Base-by-base conservation (phyloP, 2,888 invertebrate species). In the Linnaemya tessellans region DNA sequence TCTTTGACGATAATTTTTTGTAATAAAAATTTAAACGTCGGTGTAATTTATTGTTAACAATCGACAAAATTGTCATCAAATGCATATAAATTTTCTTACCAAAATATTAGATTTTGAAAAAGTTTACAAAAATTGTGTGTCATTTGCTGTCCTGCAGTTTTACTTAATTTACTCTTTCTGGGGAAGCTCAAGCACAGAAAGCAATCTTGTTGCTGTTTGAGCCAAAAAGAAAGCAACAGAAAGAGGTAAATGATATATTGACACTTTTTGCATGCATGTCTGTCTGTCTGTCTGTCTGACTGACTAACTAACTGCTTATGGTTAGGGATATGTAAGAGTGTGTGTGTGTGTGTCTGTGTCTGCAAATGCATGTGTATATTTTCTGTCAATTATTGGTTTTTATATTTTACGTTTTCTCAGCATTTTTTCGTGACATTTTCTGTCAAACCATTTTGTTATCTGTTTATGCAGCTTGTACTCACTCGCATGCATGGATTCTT, bases 361-460 rank as follows among this genome's bases (percentile, higher is more conserved):
- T 60, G 8, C 20, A 58, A 60, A 43, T 56, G 51, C 9, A 20
- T 46, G 5, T 51, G 2, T 60, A 56, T 49, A 56, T 71, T 84
- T 65, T 30, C 51, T 77, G 77, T 77, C 80, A 84, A 77, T 80
- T 80, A 84, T 73, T 18, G n/a, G 3, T 73, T 58, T 41, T 62
- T 77, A 10, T 54, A 15, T 70, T 41, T 51, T 18, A n/a, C 3
- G 1, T 73, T 62, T 56, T 38, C 18, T 30, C 18, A 41, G 10
- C 49, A 74, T 70, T 70, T 71, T 70, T 56, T 73, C 22, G 78
- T 79, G 81, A 81, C 84, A 74, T 75, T 84, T 79, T 60, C 58
- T 73, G 74, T 74, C 81, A 54, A 58, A 80, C 75, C 5, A 25
- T 56, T 49, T 46, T 38, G n/a, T 41, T 70, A 30, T 41, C 46